These are phyloP conservation scores for Sparus aurata DNA, from an alignment of 2,797 vertebrate species.

Conservation along the genomic window DNA sequence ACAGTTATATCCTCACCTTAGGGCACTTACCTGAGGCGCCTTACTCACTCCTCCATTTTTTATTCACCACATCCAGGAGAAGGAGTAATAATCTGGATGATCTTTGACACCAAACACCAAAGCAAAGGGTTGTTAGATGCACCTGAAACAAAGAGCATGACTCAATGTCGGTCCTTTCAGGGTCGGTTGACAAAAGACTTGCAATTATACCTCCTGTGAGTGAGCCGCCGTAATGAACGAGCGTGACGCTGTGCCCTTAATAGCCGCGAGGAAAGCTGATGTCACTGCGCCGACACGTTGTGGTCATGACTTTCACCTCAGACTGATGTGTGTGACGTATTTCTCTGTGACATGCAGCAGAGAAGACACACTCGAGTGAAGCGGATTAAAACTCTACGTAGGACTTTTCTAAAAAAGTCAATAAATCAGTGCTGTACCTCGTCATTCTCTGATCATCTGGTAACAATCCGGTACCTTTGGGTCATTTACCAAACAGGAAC, in stretches of 20 bases:
- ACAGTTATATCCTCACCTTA: not conserved
- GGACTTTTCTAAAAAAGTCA: not conserved
- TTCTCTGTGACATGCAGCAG: slow-evolving; percentile 32
- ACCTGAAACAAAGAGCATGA: slow-evolving; percentile 45
- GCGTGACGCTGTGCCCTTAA: slow-evolving; percentile 44
- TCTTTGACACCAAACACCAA: slow-evolving; percentile 21
- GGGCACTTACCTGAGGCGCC: slow-evolving; percentile 1
- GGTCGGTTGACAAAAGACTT: not conserved
- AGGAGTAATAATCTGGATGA: slow-evolving; percentile 13
- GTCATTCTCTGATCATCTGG: slow-evolving; percentile 27
- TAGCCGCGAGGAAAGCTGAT: slow-evolving; percentile 47
- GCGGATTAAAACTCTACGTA: not conserved
- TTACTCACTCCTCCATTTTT: not conserved
- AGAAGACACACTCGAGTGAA: slow-evolving; percentile 34
- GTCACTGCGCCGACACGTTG: slow-evolving; percentile 42
- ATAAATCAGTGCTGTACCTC: not conserved
- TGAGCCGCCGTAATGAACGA: slow-evolving; percentile 42
- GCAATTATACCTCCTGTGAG: slow-evolving; percentile 16
- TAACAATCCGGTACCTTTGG: slow-evolving; percentile 15
- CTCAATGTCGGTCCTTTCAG: slow-evolving; percentile 27
- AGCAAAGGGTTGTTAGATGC: slow-evolving; percentile 11
- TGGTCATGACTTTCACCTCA: slow-evolving; percentile 30
- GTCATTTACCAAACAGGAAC: slow-evolving; percentile 34
- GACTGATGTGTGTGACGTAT: slow-evolving; percentile 43
- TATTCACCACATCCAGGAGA: not conserved